Evolutionary conservation across 2,113 vertebrate genomes (phyloP), one percentile per base, ranked within the genome.

Genomic region (Rhinichthys klamathensis): DNA sequence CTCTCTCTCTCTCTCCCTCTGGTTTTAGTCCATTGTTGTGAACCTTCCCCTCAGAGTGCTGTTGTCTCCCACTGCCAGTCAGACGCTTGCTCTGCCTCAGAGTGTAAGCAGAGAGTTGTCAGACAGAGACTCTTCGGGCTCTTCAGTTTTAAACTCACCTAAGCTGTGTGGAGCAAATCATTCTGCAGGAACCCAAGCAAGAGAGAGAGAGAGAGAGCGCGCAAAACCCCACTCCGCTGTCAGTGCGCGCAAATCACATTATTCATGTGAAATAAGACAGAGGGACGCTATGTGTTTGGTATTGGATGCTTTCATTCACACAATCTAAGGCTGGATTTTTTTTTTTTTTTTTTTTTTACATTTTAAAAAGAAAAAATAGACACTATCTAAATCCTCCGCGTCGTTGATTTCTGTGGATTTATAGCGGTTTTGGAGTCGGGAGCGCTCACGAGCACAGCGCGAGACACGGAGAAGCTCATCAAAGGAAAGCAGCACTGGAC

Each of bases 21-120:
- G 88, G 82, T 90, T 91, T 89, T 88, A 92, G 87, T 91, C 93
- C 91, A 94, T 95, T 95, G 94, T 95, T 94, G 92, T 93, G 91
- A 82, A 90, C 90, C 92, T 89, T 83, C 87, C 90, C 73, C 87
- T 87, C 91, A 88, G 78, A 89, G 89, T 88, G 88, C 89, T 73
- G 84, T 87, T 75, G 84, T 88, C 90, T 83, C 85, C 65, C 83
- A 88, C 67, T 51, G 51, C 83, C 86, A 90, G 73, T 78, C 63
- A 89, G 75, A 84, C 77, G 63, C 44, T 82, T 70, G 83, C 32
- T 73, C 67, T 76, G 35, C 51, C 46, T 65, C 61, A 15, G n/a
- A 80, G 82, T 13, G 32, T 72, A 87, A 67, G 21, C 67, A 70
- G 54, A 86, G 74, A 82, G 80, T 76, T 80, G 85, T 72, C 84